Evolutionary conservation across 2,888 invertebrate genomes (phyloP), one percentile per base, ranked within the genome.

Genomic region (Margaritifera margaritifera): DNA sequence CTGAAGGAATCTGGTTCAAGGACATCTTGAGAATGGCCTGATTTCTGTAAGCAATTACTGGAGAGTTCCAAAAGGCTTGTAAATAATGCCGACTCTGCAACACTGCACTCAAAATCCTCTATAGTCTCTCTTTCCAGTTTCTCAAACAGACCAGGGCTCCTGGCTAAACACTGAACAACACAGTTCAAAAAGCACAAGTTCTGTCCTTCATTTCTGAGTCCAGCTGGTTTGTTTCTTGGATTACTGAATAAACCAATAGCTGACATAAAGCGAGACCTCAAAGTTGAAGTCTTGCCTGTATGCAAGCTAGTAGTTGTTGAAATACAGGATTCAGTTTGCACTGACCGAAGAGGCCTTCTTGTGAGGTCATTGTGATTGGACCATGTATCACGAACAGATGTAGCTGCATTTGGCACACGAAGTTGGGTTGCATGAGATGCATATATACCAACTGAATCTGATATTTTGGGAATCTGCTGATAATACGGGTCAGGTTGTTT

Each of bases 171-270:
- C 77, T 89, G 89, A 24, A 89, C 68, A n/a, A 87, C 80, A 55
- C 86, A 79, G 74, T 88, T 89, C 75, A 88, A 81, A 71, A 88
- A 89, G 71, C 89, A 89, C 62, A 87, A 64, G 67, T 88, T 87
- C 62, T 85, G 84, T 11, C 87, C 86, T 65, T 83, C 82, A 73
- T 88, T 88, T 60, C 77, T 74, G 52, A 88, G 70, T 4, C 88
- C 88, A 42, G 82, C 80, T 50, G 86, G 86, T 56, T 75, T 79
- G 8, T 68, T 67, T 24, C 55, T 58, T 22, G 24, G 56, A 42
- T 69, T 27, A 11, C 64, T 64, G 20, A 74, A 69, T 25, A 83
- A 77, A 11, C 86, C 84, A 65, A 86, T 75, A 6, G 80, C 82
- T 54, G 80, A 79, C 80, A 84, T 80, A 60, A 85, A 79, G 64